Percentiles rank a stretch among this genome's conserved stretches.
phyloP scores from a whole-genome alignment of 2,888 invertebrate species.

The Caenorhabditis sulstoni region DNA sequence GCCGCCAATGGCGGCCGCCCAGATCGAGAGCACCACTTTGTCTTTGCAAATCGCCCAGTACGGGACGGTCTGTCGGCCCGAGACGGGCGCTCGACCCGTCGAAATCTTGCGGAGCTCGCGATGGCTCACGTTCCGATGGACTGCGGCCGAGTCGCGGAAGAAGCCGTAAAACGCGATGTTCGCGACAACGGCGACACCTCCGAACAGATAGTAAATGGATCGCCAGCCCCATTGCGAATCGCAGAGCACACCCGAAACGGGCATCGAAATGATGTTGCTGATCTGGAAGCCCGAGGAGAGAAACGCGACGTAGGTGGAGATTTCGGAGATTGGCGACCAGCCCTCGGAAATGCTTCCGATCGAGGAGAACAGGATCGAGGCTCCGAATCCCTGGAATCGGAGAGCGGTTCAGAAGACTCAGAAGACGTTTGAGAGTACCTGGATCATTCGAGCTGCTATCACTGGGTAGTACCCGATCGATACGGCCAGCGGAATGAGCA shows the following conservation, averaged over 20 bases:
- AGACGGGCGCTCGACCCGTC: conserved; percentile 15
- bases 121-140: conserved; percentile 59
- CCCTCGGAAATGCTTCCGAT: conserved; percentile 54
- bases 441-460: conserved; percentile 46
- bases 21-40: conserved; percentile 48
- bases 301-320: conserved; percentile 47
- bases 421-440: conserved; percentile 32
- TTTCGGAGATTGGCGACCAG: conserved; percentile 52
- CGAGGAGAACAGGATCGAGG: conserved; percentile 47
- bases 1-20: conserved; percentile 50
- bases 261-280: conserved; percentile 56
- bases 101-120: conserved; percentile 45
- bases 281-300: conserved; percentile 41
- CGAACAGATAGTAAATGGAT: conserved; percentile 51
- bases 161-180: conserved; percentile 42
- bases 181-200: conserved; percentile 30
- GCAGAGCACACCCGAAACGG: conserved; percentile 57
- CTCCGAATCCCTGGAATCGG: conserved; percentile 33
- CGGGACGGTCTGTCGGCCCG: conserved; percentile 48
- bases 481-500: conserved; percentile 57
- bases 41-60: conserved; percentile 58
- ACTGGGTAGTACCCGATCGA: conserved; percentile 53
- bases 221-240: conserved; percentile 54
- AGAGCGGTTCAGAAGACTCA: background rate
- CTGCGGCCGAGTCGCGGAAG: conserved; percentile 40